phyloP scores from a whole-genome alignment of 2,113 vertebrate species.

The Ochotona curzoniae region DNA sequence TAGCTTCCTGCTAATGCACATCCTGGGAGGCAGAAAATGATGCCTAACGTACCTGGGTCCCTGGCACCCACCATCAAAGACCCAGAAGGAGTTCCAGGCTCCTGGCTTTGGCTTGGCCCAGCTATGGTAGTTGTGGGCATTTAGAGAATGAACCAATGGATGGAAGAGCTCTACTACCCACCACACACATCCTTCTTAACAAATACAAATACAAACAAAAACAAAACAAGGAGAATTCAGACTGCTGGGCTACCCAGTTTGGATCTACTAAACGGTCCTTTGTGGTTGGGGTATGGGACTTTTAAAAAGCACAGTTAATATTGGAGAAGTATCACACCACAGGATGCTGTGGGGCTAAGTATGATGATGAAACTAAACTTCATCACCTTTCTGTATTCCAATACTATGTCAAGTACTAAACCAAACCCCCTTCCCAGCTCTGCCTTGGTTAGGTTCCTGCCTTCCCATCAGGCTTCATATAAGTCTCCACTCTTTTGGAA shows the following conservation, averaged over 20 bases:
- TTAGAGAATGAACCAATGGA: no score
- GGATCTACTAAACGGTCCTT: background rate
- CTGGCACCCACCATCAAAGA: no score
- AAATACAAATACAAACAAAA: no score
- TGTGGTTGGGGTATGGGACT: background rate
- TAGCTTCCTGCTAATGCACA: no score
- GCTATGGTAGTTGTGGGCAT: no score
- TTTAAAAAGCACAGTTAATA: slow-evolving; percentile 47
- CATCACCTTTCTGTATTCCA: background rate
- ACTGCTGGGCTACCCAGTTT: background rate
- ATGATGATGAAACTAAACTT: slow-evolving; percentile 14
- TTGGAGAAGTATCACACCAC: background rate
- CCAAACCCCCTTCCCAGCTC: background rate
- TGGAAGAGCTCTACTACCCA: no score
- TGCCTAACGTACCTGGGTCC: no score
- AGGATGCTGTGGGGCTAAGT: background rate
- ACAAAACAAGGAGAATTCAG: slow-evolving; percentile 4
- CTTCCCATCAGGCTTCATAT: background rate
- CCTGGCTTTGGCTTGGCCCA: no score
- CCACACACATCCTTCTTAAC: no score
- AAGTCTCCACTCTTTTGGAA: slow-evolving; percentile 30
- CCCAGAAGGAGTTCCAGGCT: no score
- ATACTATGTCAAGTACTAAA: background rate
- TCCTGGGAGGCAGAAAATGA: no score
- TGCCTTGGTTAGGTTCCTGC: background rate